A percentile compares a stretch with the other conserved stretches of the same genome.
Conservation (phyloP, 1,140 invertebrate species). For the Drosophila suzukii region DNA sequence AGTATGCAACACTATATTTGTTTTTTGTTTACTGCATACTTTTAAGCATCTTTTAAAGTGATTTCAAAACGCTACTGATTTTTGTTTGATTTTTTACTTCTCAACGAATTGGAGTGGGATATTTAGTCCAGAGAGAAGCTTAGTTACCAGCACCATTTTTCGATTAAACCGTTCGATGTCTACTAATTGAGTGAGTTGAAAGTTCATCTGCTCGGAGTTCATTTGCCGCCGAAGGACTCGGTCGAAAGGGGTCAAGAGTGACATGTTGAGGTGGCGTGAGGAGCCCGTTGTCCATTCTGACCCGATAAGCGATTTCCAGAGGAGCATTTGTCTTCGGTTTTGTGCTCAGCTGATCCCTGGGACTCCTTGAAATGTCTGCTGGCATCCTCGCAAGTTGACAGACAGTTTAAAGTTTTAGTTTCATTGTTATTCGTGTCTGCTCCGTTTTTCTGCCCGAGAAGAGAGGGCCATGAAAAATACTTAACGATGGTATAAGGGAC, state of each 20-base stretch:
- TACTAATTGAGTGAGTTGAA: slow-evolving; percentile 28
- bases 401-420: slow-evolving; percentile 44
- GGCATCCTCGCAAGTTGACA: slow-evolving; percentile 22
- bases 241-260: slow-evolving; percentile 25
- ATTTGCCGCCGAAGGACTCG: slow-evolving; percentile 18
- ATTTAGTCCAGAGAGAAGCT: background rate
- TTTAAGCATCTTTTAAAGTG: too few species aligned
- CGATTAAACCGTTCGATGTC: background rate
- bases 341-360: slow-evolving; percentile 1
- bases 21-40: too few species aligned
- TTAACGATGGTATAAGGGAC: background rate
- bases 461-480: background rate
- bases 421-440: slow-evolving; percentile 8
- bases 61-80: too few species aligned
- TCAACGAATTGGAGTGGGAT: background rate
- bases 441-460: background rate
- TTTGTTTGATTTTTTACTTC: background rate
- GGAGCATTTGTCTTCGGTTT: slow-evolving; percentile 14
- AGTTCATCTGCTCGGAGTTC: slow-evolving; percentile 26
- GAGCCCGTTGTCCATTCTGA: slow-evolving; percentile 26
- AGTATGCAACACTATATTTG: background rate
- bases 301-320: slow-evolving; percentile 31
- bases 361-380: slow-evolving; percentile 13
- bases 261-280: slow-evolving; percentile 1
- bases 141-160: background rate